Conservation (phyloP, 2,888 invertebrate species). For the Belgica antarctica region DNA sequence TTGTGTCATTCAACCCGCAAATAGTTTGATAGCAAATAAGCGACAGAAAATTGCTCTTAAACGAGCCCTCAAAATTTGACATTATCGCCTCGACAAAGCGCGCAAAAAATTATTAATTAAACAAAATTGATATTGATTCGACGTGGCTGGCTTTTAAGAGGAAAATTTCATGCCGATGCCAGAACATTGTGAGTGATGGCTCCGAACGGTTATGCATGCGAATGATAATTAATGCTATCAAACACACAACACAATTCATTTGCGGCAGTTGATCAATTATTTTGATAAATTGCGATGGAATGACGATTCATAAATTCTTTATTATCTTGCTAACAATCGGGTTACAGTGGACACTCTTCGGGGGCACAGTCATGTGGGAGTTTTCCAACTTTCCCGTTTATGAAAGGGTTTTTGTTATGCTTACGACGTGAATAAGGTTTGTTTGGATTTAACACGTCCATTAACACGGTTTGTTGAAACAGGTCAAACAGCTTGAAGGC, state of each 20-base stretch:
- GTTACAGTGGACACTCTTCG: no score
- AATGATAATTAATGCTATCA: not conserved
- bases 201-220: not conserved
- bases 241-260: not conserved
- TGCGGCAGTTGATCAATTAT: not conserved
- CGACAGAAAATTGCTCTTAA: conserved; percentile 5
- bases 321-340: no score
- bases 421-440: no score
- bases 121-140: conserved; percentile 1
- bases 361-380: no score
- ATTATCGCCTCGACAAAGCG: not conserved
- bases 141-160: not conserved
- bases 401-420: no score
- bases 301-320: no score
- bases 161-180: not conserved
- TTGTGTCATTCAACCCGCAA: not conserved
- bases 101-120: conserved; percentile 18
- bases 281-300: not conserved
- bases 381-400: no score
- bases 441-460: no score
- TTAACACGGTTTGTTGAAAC: no score
- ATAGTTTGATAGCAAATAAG: conserved; percentile 22
- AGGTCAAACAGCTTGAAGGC: no score
- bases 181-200: not conserved
- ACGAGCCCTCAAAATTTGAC: not conserved